Base-by-base conservation (phyloP, 2,888 invertebrate genomes). In the Mythimna albipuncta region DNA sequence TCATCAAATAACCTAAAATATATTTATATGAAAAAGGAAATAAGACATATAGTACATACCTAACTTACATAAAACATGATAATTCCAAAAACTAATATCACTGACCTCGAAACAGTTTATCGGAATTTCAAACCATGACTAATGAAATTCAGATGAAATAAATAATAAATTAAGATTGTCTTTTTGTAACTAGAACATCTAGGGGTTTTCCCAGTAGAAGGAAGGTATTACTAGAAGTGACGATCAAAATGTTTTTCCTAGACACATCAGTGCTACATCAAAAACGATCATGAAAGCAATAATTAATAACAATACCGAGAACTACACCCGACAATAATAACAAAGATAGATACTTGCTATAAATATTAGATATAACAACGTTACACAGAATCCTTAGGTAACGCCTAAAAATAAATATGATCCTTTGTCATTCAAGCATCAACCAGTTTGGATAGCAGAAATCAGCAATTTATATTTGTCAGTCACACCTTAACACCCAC, bases 371-470 rank as follows among this genome's bases (percentile, higher is more conserved):
- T 80, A 78, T 58, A 64, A 57, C 54, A 64, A 57, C 59, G 38
- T 50, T 26, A 35, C 38, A 55, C 50, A 82, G 55, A 78, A 61
- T 57, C 26, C 7, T 58, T 41, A 35, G 21, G 64, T 55, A 75
- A 82, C 59, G 2, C 62, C 62, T 82, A 63, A 73, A 76, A 82
- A 80, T 76, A 80, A 75, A 68, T 61, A 70, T 70, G 81, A 67
- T 64, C 26, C 72, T 68, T 47, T 58, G 52, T 67, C 50, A 73
- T 73, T 66, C 38, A 38, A n/a, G 21, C 50, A 66, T 66, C 55
- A 72, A 66, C 13, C 19, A 35, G 19, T 50, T 61, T 26, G 38
- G 54, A 77, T 71, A 47, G 47, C 26, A 50, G 64, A 32, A 54
- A 58, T 55, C 50, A 44, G n/a, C 41, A n/a, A 47, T 52, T 52